phyloP scores from a whole-genome alignment of 2,888 invertebrate species.

The Opisthograptis luteolata region DNA sequence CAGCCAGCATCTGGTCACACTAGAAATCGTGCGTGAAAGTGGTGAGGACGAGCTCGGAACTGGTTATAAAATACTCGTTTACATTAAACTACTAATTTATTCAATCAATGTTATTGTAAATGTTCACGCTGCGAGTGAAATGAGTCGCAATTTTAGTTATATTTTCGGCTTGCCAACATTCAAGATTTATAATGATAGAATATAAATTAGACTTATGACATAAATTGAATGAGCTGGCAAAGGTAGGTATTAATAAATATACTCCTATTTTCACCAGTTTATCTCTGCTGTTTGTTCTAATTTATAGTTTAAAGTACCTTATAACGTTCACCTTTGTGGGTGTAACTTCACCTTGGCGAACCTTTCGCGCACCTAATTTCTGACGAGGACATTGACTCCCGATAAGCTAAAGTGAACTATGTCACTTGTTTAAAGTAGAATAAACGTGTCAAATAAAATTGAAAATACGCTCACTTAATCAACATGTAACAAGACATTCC shows the following conservation, averaged over 20 bases:
- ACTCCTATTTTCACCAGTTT: constrained; percentile 11
- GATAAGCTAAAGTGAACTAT: constrained; percentile 51
- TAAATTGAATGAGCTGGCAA: constrained; percentile 17
- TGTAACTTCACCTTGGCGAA: constrained; percentile 71
- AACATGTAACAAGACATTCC: not conserved
- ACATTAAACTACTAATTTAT: constrained; percentile 57
- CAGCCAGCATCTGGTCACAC: constrained; percentile 51
- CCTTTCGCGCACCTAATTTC: constrained; percentile 63
- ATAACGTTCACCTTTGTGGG: constrained; percentile 51
- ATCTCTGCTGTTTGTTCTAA: constrained; percentile 30
- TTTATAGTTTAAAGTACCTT: constrained; percentile 34
- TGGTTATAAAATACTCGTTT: constrained; percentile 67
- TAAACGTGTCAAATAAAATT: not conserved
- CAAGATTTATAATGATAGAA: not conserved
- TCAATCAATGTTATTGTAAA: constrained; percentile 42
- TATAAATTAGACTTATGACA: constrained; percentile 10
- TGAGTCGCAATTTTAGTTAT: constrained; percentile 34
- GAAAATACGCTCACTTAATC: not conserved
- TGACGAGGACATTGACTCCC: constrained; percentile 65
- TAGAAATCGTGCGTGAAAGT: constrained; percentile 77
- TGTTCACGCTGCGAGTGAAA: constrained; percentile 33
- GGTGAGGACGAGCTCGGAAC: constrained; percentile 60
- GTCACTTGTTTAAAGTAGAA: constrained; percentile 4
- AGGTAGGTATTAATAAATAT: not conserved
- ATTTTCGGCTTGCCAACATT: constrained; percentile 3